A percentile compares a stretch with the other conserved stretches of the same genome.
Conservation (phyloP, 2,113 vertebrate genomes). For the Ginglymostoma cirratum region DNA sequence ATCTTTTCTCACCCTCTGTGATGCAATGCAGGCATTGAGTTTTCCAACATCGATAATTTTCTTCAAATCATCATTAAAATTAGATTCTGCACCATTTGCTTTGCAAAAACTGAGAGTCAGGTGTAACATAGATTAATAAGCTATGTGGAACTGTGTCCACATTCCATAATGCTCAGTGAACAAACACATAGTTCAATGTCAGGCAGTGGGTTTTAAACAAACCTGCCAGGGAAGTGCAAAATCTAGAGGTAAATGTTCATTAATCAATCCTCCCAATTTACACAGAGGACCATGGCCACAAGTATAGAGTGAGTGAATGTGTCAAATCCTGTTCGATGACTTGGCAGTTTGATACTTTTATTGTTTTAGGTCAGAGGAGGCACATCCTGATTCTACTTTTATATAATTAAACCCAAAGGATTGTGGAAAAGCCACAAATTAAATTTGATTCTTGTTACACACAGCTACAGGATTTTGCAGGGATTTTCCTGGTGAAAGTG, state of each 20-base stretch:
- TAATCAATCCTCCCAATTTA: neutral
- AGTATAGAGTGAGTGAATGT: neutral
- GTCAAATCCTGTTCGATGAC: neutral
- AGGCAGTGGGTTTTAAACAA: slow-evolving; percentile 20
- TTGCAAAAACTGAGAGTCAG: neutral
- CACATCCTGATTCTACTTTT: neutral
- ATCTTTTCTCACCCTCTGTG: neutral
- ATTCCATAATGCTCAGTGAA: neutral
- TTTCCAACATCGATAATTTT: neutral
- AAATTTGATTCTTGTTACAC: neutral
- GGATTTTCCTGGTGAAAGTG: neutral
- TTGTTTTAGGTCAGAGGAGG: too few relatives aligned
- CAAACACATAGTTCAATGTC: neutral
- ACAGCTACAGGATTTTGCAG: neutral
- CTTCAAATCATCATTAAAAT: neutral
- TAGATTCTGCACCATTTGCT: neutral
- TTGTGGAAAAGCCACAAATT: neutral
- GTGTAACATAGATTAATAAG: neutral
- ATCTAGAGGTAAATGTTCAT: neutral
- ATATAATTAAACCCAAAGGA: neutral
- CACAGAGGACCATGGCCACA: neutral
- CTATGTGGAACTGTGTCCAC: neutral
- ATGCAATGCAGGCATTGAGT: neutral
- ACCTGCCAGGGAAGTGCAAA: neutral
- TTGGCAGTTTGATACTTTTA: neutral